These are phyloP conservation scores for Melinopterus prodromus DNA, from an alignment of 2,888 invertebrate genomes.

Conservation along the genomic window DNA sequence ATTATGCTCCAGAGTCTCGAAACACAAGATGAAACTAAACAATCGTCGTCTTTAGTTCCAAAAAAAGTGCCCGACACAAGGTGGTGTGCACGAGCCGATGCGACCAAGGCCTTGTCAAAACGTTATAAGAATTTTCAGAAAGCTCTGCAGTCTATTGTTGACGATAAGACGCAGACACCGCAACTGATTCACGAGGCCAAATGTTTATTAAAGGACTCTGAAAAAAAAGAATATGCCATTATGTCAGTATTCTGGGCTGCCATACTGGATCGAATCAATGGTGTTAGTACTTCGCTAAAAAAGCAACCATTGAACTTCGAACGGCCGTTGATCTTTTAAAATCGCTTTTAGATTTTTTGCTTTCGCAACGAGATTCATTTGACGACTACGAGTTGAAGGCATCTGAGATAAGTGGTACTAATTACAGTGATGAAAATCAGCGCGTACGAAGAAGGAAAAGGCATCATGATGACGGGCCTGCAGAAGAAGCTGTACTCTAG, in stretches of 20 bases:
- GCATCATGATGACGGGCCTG: constrained; percentile 8
- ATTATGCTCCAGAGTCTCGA: constrained; percentile 1
- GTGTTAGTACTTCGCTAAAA: constrained; percentile 8
- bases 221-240: constrained; percentile 13
- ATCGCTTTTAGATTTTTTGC: constrained; percentile 6
- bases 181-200: constrained; percentile 5
- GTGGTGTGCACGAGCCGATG: no score
- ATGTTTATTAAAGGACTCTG: constrained; percentile 14
- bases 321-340: constrained; percentile 12
- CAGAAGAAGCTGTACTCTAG: constrained; percentile 4
- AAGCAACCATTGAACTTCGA: neutral
- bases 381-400: no score
- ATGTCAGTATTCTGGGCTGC: constrained; percentile 10
- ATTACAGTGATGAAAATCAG: constrained; percentile 11
- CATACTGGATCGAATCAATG: neutral
- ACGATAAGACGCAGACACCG: constrained; percentile 5
- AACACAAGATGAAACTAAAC: no score
- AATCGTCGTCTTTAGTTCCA: constrained; percentile 8
- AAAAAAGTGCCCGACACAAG: no score
- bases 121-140: constrained; percentile 13
- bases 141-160: constrained; percentile 7
- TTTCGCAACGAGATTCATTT: no score
- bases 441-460: constrained; percentile 8
- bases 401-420: neutral
- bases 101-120: no score